Evolutionary conservation across 2,888 invertebrate species (phyloP).

Genomic region (Agrochola litura): DNA sequence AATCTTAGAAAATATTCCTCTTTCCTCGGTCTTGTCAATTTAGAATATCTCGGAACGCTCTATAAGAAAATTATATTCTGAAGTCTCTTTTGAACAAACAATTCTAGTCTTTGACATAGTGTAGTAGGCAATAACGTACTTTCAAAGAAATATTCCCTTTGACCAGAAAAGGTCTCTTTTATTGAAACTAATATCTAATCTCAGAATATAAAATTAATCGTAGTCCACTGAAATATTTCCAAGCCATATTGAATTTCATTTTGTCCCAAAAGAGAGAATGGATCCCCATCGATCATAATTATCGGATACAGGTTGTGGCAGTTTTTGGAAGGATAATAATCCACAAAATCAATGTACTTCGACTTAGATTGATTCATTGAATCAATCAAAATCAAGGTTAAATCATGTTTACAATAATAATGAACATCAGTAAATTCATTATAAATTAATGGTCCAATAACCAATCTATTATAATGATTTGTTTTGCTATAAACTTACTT

Average conservation of each 20-base stretch:
- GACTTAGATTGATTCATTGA: constrained; percentile 62
- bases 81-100: constrained; percentile 11
- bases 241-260: constrained; percentile 64
- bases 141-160: constrained; percentile 32
- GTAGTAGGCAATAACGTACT: constrained; percentile 23
- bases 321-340: constrained; percentile 60
- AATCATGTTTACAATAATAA: not conserved
- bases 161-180: constrained; percentile 40
- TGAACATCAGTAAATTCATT: not conserved
- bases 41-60: not conserved
- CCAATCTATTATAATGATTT: not conserved
- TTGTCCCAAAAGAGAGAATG: constrained; percentile 45
- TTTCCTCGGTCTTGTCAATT: constrained; percentile 2
- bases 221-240: constrained; percentile 51
- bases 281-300: constrained; percentile 67
- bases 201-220: constrained; percentile 51
- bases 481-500: not conserved
- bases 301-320: constrained; percentile 57
- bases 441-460: not conserved
- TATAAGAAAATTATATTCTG: constrained; percentile 13
- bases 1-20: constrained; percentile 19
- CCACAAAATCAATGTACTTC: constrained; percentile 59
- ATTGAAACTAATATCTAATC: constrained; percentile 55
- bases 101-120: constrained; percentile 28
- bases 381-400: constrained; percentile 46